Conservation (phyloP, 1,140 invertebrate species). For the Drosophila takahashii region DNA sequence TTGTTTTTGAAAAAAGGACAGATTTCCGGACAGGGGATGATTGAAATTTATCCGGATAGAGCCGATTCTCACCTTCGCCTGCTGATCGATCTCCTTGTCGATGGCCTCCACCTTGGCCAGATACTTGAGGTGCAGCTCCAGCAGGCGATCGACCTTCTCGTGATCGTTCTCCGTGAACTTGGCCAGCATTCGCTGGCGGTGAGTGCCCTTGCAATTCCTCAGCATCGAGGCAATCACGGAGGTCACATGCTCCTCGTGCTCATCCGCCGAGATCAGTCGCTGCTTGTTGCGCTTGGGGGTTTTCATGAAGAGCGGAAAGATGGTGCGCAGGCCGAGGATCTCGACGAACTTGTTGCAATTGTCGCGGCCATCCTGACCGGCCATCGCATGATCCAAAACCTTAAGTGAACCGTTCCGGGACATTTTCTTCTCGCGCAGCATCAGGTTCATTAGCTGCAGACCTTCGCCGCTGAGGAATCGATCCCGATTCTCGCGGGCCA, state of each 20-base stretch:
- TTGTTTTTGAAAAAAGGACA: too few species aligned
- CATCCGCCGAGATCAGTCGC: slow-evolving; percentile 93
- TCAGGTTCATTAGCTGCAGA: slow-evolving; percentile 96
- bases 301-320: slow-evolving; percentile 99
- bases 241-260: slow-evolving; percentile 98
- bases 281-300: slow-evolving; percentile 95
- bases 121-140: slow-evolving; percentile 99
- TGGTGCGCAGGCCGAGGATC: slow-evolving; percentile 97
- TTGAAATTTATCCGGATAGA: too few species aligned
- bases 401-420: slow-evolving; percentile 98
- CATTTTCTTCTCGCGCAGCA: slow-evolving; percentile 98
- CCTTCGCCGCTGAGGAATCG: slow-evolving; percentile 97
- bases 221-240: slow-evolving; percentile 98
- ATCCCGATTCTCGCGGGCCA: slow-evolving; percentile 94
- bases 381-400: slow-evolving; percentile 98
- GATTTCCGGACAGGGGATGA: too few species aligned
- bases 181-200: slow-evolving; percentile 94
- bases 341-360: slow-evolving; percentile 99
- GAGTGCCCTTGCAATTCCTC: slow-evolving; percentile 95
- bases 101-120: slow-evolving; percentile 95
- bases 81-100: slow-evolving; percentile 91
- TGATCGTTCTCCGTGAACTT: slow-evolving; percentile 99
- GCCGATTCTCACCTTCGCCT: slow-evolving; percentile 83
- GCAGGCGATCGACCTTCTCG: slow-evolving; percentile 98
- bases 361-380: slow-evolving; percentile 95